Evolutionary conservation across 2,888 invertebrate species (phyloP).

Genomic region (Stenodema calcarata): DNA sequence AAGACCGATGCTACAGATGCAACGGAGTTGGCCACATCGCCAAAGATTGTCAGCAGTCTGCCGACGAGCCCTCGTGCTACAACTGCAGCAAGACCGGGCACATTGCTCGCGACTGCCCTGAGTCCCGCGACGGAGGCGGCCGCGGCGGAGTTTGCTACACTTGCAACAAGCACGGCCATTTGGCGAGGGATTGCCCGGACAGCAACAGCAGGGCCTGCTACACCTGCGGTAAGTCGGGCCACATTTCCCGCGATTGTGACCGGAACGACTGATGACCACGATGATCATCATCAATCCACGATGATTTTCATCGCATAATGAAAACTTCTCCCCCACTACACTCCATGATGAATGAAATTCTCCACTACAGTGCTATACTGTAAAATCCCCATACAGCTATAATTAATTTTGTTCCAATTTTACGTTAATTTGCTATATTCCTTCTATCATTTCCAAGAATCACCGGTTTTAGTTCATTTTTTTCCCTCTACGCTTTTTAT

Average conservation of each 20-base stretch:
- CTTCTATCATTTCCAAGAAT: neutral
- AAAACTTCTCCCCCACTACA: neutral
- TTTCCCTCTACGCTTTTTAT: constrained; percentile 1
- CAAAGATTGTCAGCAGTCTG: constrained; percentile 82
- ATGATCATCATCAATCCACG: neutral
- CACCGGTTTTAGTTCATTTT: neutral
- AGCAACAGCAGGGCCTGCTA: constrained; percentile 79
- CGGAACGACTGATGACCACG: constrained; percentile 55
- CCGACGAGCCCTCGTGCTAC: constrained; percentile 65
- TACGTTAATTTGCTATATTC: neutral
- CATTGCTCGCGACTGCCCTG: constrained; percentile 71
- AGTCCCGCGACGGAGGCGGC: constrained; percentile 60
- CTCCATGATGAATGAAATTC: neutral
- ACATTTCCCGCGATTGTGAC: constrained; percentile 87
- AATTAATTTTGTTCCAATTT: neutral
- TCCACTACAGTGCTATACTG: neutral
- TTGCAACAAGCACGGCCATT: constrained; percentile 76
- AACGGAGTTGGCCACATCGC: constrained; percentile 93
- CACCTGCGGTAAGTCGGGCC: constrained; percentile 89
- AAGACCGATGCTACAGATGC: constrained; percentile 76
- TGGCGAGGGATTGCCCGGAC: constrained; percentile 70
- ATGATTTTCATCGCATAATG: neutral
- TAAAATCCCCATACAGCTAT: neutral
- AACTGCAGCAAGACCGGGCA: constrained; percentile 77
- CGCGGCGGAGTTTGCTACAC: constrained; percentile 70